Evolutionary conservation across 2,888 invertebrate genomes (phyloP).

Genomic region (Epsilonema sp.): DNA sequence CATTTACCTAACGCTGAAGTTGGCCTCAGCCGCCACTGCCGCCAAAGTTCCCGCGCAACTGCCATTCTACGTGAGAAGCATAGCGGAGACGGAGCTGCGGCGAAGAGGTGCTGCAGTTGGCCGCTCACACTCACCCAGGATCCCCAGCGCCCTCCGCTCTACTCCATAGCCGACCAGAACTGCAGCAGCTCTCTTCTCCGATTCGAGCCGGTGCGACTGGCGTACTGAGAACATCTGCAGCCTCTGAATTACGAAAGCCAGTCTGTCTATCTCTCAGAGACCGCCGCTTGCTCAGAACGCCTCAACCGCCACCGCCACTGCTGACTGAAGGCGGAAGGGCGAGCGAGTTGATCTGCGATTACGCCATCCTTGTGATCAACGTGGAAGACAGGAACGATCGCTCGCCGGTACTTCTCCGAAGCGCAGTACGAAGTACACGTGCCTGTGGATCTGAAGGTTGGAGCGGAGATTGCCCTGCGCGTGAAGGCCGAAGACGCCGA

Average conservation of each 20-base stretch:
- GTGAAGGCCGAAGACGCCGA: not conserved
- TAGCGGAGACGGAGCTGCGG: not conserved
- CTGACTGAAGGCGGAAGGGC: no score
- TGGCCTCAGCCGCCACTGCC: not conserved
- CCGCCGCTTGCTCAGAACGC: conserved; percentile 61
- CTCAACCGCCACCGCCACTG: no score
- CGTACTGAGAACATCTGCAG: not conserved
- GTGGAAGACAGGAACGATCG: conserved; percentile 75
- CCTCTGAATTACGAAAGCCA: conserved; percentile 60
- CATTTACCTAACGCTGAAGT: not conserved
- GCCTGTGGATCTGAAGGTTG: not conserved
- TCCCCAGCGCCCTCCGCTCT: conserved; percentile 54
- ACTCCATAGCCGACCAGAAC: no score
- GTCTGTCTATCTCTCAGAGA: conserved; percentile 49
- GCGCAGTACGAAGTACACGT: conserved; percentile 56
- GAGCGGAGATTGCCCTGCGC: not conserved
- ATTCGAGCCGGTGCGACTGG: not conserved
- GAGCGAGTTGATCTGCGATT: conserved; percentile 2
- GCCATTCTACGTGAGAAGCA: not conserved
- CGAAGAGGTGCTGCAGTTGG: not conserved
- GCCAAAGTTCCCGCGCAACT: not conserved
- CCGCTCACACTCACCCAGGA: no score
- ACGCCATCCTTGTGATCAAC: conserved; percentile 46
- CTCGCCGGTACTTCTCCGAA: conserved; percentile 57
- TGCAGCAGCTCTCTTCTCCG: conserved; percentile 62